These are phyloP conservation scores for Cuculus canorus DNA, from an alignment of 2,797 vertebrate genomes.

Conservation along the genomic window DNA sequence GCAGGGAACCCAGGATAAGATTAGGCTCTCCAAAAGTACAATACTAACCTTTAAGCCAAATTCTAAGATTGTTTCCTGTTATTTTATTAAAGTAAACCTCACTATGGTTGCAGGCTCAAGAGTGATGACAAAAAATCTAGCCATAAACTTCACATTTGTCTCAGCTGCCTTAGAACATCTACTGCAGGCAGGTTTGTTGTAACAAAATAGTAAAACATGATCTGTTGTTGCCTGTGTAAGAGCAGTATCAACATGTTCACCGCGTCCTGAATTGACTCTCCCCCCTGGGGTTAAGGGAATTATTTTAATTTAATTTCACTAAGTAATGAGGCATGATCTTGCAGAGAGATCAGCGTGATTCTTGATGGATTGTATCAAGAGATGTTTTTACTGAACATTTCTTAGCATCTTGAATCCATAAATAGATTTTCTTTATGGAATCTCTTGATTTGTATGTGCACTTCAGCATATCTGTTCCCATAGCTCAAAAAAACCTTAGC, in stretches of 20 bases:
- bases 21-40: neutral
- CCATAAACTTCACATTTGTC: slow-evolving; percentile 6
- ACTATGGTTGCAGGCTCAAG: neutral
- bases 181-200: neutral
- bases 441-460: rapidly evolving
- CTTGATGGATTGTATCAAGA: neutral
- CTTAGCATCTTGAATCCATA: neutral
- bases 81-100: slow-evolving; percentile 16
- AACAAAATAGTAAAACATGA: neutral
- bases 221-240: neutral
- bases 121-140: neutral
- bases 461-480: neutral
- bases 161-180: neutral
- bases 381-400: neutral
- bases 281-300: neutral
- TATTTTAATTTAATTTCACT: slow-evolving; percentile 17
- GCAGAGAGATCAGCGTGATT: neutral
- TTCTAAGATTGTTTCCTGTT: neutral
- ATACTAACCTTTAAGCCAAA: neutral
- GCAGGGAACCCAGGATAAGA: neutral
- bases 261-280: neutral
- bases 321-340: neutral
- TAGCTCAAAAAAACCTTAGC: neutral
- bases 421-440: neutral
- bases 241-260: neutral